Evolutionary conservation across 2,113 vertebrate genomes (phyloP).

Genomic region (Microcebus griseorufus): DNA sequence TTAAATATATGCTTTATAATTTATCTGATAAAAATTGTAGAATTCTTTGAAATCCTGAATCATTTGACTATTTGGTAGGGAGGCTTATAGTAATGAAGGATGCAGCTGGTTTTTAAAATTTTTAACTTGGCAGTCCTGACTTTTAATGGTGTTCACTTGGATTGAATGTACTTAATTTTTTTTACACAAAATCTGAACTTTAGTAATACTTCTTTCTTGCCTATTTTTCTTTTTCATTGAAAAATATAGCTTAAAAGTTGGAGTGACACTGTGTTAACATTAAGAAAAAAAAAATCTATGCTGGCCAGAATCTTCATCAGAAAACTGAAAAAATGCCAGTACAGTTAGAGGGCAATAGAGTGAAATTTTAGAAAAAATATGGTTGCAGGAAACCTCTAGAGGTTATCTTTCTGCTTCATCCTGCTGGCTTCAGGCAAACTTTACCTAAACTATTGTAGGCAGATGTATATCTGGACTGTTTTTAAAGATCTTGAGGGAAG

Average conservation of each 20-base stretch:
- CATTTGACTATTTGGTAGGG: background rate
- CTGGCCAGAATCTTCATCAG: background rate
- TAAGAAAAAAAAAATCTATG: background rate
- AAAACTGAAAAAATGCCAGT: slow-evolving; percentile 18
- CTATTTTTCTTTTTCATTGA: background rate
- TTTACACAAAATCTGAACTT: background rate
- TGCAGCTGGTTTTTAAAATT: background rate
- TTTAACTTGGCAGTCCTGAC: background rate
- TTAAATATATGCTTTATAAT: background rate
- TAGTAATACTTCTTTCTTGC: background rate
- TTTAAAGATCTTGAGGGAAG: slow-evolving; percentile 71
- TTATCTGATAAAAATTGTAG: background rate
- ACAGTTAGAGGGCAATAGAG: slow-evolving; percentile 35
- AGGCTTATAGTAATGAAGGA: background rate
- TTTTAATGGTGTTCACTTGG: background rate
- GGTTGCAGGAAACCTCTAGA: slow-evolving; percentile 39
- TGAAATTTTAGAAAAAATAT: slow-evolving; percentile 34
- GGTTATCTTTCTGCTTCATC: slow-evolving; percentile 71
- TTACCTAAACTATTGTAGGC: slow-evolving; percentile 66
- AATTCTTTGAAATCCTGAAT: background rate
- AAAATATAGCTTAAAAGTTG: background rate
- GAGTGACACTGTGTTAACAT: background rate
- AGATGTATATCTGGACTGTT: slow-evolving; percentile 71
- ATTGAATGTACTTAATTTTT: background rate
- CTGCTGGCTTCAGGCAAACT: slow-evolving; percentile 66